These are phyloP conservation scores for Etheostoma cragini DNA, from an alignment of 2,113 vertebrate species.

Conservation along the genomic window DNA sequence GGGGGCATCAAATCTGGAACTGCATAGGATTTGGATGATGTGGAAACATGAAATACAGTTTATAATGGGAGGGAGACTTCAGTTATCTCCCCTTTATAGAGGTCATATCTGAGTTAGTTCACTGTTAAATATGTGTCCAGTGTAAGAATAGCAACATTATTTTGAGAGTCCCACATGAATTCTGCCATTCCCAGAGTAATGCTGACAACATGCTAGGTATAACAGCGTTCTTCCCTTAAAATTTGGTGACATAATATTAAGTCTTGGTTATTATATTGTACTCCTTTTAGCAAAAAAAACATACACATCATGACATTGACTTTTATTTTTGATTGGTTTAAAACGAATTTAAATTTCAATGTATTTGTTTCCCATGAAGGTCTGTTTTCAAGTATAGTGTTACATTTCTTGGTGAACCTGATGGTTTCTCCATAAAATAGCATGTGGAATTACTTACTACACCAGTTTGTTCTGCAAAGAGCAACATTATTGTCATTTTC, in stretches of 20 bases:
- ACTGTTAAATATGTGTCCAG: constrained; percentile 9
- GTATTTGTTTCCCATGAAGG: neutral
- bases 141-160: constrained; percentile 7
- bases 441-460: neutral
- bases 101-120: constrained; percentile 10
- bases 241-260: constrained; percentile 14
- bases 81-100: constrained; percentile 7
- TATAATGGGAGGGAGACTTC: neutral
- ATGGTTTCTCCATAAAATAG: neutral
- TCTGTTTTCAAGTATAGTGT: neutral
- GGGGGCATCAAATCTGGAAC: neutral
- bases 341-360: neutral
- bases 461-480: neutral
- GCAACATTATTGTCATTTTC: neutral
- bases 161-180: neutral
- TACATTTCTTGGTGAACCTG: neutral
- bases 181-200: neutral
- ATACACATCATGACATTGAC: neutral
- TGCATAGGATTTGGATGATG: neutral
- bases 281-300: neutral
- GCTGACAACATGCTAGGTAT: constrained; percentile 10
- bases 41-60: neutral
- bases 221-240: neutral
- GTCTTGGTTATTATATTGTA: too few species aligned
- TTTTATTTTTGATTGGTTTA: neutral